Base-by-base conservation (phyloP, 2,113 vertebrate genomes). In the Strigops habroptila region DNA sequence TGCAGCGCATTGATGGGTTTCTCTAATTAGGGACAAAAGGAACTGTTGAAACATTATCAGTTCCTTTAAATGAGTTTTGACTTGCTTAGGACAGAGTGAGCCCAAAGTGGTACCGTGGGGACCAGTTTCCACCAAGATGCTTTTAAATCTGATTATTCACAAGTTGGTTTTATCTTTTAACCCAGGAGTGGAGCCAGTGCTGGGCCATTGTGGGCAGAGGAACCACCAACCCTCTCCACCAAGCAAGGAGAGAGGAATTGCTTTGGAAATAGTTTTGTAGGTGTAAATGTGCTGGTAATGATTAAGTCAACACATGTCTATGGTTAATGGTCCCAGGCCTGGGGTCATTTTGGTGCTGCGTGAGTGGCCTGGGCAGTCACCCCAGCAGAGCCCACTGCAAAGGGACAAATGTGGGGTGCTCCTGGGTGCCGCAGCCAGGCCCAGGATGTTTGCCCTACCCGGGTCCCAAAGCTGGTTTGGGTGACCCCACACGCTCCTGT, bases 361-460 rank as follows among this genome's bases (percentile, higher is more conserved):
- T 6, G 3, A 33, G 52, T 28, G 46, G 13, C 51, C 48, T 9
- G 49, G 5, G 79, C 55, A 1, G 1, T 31, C 48, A n/a, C 59
- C 30, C 63, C 6, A 1, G 48, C 5, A 62, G 28, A 53, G 35
- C 64, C 37, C 28, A 5, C 37, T 35, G 53, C 74, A 9, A 16
- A 51, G 55, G n/a, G 51, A 8, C 46, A 41, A 14, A 23, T 10
- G 14, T 22, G 0, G 15, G 78, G 35, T 24, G 53, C 33, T 48
- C 7, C 27, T 7, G 68, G 35, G 31, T 17, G 6, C 7, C 5
- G 4, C 1, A 5, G n/a, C 52, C 27, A 1, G 27, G 80, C 67
- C 60, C 21, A 18, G 57, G 10, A 3, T 3, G 0, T 64, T 12
- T 5, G 2, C 31, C 23, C 28, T 10, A 44, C 30, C 27, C 14